phyloP scores from a whole-genome alignment of 2,888 invertebrate species.

The Dugesia japonica region DNA sequence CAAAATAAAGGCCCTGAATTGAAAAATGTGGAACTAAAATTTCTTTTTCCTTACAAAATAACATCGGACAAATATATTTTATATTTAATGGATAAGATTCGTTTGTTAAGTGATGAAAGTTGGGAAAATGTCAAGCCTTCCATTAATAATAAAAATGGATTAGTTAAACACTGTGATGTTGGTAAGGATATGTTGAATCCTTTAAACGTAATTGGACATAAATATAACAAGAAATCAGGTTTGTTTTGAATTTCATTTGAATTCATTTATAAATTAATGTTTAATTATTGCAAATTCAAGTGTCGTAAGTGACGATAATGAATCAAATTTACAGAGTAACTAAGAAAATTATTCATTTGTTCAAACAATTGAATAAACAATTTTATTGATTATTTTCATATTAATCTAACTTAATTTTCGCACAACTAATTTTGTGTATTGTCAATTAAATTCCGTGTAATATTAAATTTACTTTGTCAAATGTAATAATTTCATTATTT shows the following conservation, averaged over 20 bases:
- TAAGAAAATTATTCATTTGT: neutral
- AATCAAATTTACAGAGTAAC: too few relatives aligned
- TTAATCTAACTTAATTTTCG: neutral
- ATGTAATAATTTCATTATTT: too few relatives aligned
- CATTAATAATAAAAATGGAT: neutral
- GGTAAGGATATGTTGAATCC: neutral
- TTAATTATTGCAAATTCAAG: neutral
- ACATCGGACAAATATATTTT: neutral
- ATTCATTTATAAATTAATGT: neutral
- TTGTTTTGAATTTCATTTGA: neutral
- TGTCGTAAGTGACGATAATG: too few relatives aligned
- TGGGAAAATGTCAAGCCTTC: neutral
- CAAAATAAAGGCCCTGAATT: conserved; percentile 7
- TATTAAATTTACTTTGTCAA: too few relatives aligned
- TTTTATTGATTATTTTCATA: neutral
- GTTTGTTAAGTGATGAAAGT: neutral
- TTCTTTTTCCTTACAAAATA: neutral
- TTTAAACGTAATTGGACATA: neutral
- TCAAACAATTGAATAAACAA: neutral
- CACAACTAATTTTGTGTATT: neutral
- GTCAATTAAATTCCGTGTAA: too few relatives aligned
- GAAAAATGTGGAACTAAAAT: neutral
- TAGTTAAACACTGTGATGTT: neutral
- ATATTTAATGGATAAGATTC: neutral
- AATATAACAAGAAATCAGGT: neutral